Percentiles rank a stretch among this genome's conserved stretches.
These are phyloP conservation scores for Drosophila setifemur DNA, from an alignment of 1,140 invertebrate species.

Conservation along the genomic window DNA sequence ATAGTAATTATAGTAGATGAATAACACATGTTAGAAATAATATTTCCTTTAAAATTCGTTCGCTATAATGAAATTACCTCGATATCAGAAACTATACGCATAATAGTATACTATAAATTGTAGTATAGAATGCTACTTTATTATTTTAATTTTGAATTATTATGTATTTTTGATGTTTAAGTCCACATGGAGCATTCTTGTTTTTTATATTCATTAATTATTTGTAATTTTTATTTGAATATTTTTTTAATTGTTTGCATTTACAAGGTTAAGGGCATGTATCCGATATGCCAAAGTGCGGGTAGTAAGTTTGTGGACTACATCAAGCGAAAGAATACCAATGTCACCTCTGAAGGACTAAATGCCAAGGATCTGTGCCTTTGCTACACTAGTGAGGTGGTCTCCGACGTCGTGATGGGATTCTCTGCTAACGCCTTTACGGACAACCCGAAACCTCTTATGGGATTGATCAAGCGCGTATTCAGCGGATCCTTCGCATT, in stretches of 20 bases:
- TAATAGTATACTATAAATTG: too few relatives aligned
- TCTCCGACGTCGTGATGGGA: slow-evolving; percentile 83
- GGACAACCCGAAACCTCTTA: slow-evolving; percentile 34
- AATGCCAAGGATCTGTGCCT: slow-evolving; percentile 49
- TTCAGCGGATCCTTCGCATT: slow-evolving; percentile 34
- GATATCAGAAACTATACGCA: too few relatives aligned
- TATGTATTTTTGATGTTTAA: too few relatives aligned
- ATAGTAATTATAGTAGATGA: too few relatives aligned
- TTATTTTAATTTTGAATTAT: background rate
- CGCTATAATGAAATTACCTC: too few relatives aligned
- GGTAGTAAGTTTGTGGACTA: slow-evolving; percentile 48
- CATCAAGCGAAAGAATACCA: slow-evolving; percentile 30
- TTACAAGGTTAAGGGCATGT: slow-evolving; percentile 54
- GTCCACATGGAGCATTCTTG: too few relatives aligned
- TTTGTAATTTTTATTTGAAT: too few relatives aligned
- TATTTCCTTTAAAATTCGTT: too few relatives aligned
- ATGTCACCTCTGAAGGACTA: slow-evolving; percentile 28
- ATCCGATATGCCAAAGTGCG: slow-evolving; percentile 53
- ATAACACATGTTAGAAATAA: too few relatives aligned
- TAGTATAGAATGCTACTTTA: too few relatives aligned
- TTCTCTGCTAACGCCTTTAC: slow-evolving; percentile 76
- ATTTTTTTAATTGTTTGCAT: too few relatives aligned
- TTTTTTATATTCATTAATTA: too few relatives aligned
- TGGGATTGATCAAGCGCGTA: slow-evolving; percentile 41
- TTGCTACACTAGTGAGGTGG: slow-evolving; percentile 83